These are phyloP conservation scores for Apodemus sylvaticus DNA, from an alignment of 2,113 vertebrate species.

Conservation along the genomic window DNA sequence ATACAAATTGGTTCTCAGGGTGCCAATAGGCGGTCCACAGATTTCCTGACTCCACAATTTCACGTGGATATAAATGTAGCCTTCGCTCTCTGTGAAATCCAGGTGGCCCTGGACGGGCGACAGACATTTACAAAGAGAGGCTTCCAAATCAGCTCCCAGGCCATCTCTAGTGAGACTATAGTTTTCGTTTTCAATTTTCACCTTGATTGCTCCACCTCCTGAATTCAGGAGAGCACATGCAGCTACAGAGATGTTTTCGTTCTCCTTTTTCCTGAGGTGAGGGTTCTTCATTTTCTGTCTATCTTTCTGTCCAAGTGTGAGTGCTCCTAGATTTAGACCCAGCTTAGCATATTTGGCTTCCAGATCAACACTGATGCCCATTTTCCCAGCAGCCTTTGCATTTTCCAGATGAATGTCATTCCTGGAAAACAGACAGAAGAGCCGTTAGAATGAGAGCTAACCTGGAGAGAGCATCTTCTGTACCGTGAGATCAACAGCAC, in stretches of 20 bases:
- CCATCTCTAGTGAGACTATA: background rate
- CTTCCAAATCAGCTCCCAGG: conserved; percentile 60
- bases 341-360: background rate
- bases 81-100: background rate
- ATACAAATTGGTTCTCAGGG: conserved; percentile 43
- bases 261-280: background rate
- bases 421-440: conserved; percentile 25
- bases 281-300: background rate
- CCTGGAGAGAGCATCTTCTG: background rate
- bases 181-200: background rate
- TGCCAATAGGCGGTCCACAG: rapidly evolving
- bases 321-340: background rate
- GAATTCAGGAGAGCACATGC: conserved; percentile 11
- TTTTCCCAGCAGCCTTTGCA: background rate
- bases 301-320: conserved; percentile 13
- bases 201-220: conserved; percentile 55
- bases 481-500: background rate
- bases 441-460: background rate
- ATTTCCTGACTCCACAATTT: conserved; percentile 33
- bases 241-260: background rate
- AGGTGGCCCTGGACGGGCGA: rapidly evolving
- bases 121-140: background rate
- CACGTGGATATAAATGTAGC: conserved; percentile 62
- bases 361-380: background rate
- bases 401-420: background rate